Base-by-base conservation (phyloP, 2,113 vertebrate genomes). In the Microcebus jonahi region DNA sequence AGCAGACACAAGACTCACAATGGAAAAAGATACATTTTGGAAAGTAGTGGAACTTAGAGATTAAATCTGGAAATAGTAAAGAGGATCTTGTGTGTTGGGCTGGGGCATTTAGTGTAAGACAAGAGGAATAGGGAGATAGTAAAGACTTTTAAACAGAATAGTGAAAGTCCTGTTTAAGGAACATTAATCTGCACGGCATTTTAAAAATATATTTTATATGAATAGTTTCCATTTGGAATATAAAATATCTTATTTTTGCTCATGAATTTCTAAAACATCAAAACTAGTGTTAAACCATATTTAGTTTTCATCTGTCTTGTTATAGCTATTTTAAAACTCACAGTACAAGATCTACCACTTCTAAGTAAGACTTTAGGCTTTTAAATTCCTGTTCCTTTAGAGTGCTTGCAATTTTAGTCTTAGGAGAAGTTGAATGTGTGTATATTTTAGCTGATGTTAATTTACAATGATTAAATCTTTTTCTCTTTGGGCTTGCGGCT, bases 241-340 rank as follows among this genome's bases (percentile, higher is more conserved):
- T 45, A 91, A 94, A 93, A 48, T 68, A 34, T 75, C 63, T 88
- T 93, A 85, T 68, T 96, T 97, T 94, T 90, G 73, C 83, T 94
- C 70, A 42, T 92, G 76, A 65, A 94, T 94, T 97, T 96, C 63
- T 87, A 90, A 97, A 92, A 87, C 34, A 94, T 96, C 79, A 90
- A 96, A 96, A 76, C 75, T 65, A 77, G 50, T 92, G 70, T 65
- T 95, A 77, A 92, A 34, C 70, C 96, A 94, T 94, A 95, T 95
- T 97, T 96, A 77, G 86, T 91, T 95, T 95, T 97, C 68, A 90
- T 96, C 97, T 94, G 83, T 97, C 95, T 87, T 95, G 65, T 68
- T 87, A 80, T 20, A 96, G 84, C 63, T 96, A 96, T 96, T 97
- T 97, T 94, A 96, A 96, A 92, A 75, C 29, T 90, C 83, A 80